Evolutionary conservation across 2,888 invertebrate genomes (phyloP).

Genomic region (Platycheirus rosarum): DNA sequence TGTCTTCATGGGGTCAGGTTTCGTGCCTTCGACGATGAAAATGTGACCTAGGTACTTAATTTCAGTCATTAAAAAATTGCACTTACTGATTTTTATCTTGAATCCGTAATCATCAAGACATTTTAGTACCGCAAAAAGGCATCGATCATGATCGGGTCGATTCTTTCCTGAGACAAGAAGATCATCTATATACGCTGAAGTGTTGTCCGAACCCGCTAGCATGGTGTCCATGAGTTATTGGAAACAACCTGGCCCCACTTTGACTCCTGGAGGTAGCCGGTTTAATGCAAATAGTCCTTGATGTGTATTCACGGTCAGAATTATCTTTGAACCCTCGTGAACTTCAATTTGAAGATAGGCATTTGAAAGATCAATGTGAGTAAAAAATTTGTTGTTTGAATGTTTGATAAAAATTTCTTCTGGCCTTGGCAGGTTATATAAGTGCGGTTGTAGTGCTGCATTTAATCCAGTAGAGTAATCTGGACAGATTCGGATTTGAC

Average conservation of each 20-base stretch:
- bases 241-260: constrained; percentile 21
- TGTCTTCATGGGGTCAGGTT: no score
- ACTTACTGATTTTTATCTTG: not conserved
- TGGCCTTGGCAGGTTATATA: constrained; percentile 16
- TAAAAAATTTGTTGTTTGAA: constrained; percentile 1
- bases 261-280: constrained; percentile 25
- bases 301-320: constrained; percentile 36
- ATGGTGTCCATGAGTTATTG: constrained; percentile 26
- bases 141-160: constrained; percentile 2
- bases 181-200: constrained; percentile 13
- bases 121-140: not conserved
- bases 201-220: not conserved
- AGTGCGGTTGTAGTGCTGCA: constrained; percentile 2
- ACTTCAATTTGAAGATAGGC: constrained; percentile 36
- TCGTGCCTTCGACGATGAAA: no score
- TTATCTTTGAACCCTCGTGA: constrained; percentile 2
- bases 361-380: constrained; percentile 31
- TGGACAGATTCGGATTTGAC: constrained; percentile 67
- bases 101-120: not conserved
- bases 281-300: constrained; percentile 17
- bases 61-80: no score
- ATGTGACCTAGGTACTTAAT: no score
- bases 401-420: constrained; percentile 29
- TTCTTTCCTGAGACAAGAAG: not conserved
- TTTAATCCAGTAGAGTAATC: constrained; percentile 59